These are phyloP conservation scores for Porites rus DNA, from an alignment of 92 coral and sea anemone genomes.

Conservation along the genomic window DNA sequence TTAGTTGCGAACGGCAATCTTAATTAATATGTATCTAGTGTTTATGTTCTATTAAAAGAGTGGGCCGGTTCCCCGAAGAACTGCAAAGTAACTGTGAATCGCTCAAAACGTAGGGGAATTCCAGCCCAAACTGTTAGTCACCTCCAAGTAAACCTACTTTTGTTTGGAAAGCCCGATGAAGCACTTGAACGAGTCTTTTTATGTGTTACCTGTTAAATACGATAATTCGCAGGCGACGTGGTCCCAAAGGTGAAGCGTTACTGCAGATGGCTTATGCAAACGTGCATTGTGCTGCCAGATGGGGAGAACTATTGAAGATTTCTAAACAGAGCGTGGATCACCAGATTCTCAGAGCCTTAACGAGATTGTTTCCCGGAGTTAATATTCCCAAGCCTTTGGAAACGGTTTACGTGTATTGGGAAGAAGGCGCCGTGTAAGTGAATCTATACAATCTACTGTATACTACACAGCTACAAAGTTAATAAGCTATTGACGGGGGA, in stretches of 20 bases:
- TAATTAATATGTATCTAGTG: too few relatives aligned
- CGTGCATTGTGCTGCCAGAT: not conserved
- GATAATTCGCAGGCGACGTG: slow-evolving; percentile 1
- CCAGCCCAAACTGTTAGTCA: too few relatives aligned
- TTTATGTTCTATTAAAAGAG: too few relatives aligned
- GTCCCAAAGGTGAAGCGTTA: slow-evolving; percentile 28
- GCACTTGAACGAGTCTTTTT: too few relatives aligned
- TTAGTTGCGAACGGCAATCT: too few relatives aligned
- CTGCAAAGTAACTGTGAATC: too few relatives aligned
- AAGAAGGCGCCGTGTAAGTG: slow-evolving; percentile 20
- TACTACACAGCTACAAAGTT: not conserved
- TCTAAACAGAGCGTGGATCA: not conserved
- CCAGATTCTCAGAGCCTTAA: slow-evolving; percentile 18
- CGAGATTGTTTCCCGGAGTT: slow-evolving; percentile 26
- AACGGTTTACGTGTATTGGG: slow-evolving; percentile 38
- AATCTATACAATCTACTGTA: not conserved
- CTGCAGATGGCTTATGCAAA: slow-evolving; percentile 14
- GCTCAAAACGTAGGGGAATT: too few relatives aligned
- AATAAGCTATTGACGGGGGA: too few relatives aligned
- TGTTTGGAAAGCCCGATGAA: too few relatives aligned
- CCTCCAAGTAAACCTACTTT: too few relatives aligned
- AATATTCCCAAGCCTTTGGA: slow-evolving; percentile 34
- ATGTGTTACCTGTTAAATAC: too few relatives aligned
- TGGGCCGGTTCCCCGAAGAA: too few relatives aligned
- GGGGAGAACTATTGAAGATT: slow-evolving; percentile 28